These are phyloP conservation scores for Holothuria glaberrima DNA, from an alignment of 35 echinoderm and acorn worm species.

Conservation along the genomic window DNA sequence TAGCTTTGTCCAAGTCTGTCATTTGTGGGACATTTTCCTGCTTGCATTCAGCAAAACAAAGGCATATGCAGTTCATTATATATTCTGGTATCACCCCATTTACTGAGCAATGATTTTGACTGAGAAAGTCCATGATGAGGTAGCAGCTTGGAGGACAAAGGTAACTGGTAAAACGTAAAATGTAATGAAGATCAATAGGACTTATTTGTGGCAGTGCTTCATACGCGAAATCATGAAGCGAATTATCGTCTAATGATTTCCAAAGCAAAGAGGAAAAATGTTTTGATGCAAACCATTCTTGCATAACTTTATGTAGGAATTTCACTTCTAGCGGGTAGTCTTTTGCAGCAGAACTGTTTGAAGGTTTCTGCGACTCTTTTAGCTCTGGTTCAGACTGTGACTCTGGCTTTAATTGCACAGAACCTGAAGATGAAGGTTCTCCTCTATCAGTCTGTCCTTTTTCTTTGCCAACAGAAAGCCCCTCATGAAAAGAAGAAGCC, in stretches of 20 bases:
- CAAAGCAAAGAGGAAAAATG: neutral
- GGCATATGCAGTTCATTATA: slow-evolving; percentile 9
- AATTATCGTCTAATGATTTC: neutral
- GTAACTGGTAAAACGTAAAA: slow-evolving; percentile 5
- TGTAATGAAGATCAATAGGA: slow-evolving; percentile 11
- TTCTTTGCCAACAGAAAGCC: too few species aligned
- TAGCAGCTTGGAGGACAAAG: neutral
- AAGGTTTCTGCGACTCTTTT: too few species aligned
- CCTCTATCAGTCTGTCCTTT: too few species aligned
- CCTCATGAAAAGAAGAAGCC: too few species aligned
- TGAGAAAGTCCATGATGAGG: neutral
- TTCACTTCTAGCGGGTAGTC: neutral
- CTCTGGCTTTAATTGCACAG: too few species aligned
- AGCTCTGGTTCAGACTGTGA: too few species aligned
- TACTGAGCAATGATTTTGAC: neutral
- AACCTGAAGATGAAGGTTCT: too few species aligned
- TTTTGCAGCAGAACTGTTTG: neutral
- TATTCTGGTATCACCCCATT: neutral
- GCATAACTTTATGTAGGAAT: too few species aligned
- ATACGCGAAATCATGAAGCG: neutral
- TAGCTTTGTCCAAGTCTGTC: too few species aligned
- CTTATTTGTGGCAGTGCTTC: neutral
- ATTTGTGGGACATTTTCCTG: too few species aligned
- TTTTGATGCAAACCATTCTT: slow-evolving; percentile 10
- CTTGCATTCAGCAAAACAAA: slow-evolving; percentile 19